Evolutionary conservation across 2,888 invertebrate genomes (phyloP).

Genomic region (Bimastos eiseni): DNA sequence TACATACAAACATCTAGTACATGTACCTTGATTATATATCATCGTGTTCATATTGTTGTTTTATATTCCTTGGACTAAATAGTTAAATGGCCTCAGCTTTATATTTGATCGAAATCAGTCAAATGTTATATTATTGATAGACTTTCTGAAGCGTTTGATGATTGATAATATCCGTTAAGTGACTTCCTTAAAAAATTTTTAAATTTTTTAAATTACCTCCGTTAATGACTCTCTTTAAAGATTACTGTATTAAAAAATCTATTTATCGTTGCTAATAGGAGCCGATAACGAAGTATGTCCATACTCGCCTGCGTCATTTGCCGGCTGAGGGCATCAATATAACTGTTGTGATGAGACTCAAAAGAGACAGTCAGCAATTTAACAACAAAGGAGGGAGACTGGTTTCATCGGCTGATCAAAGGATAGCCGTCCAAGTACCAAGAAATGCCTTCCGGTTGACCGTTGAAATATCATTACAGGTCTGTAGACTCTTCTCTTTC

Average conservation of each 20-base stretch:
- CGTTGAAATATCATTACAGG: conserved; percentile 21
- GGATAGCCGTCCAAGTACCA: background rate
- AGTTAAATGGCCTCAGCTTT: too few relatives aligned
- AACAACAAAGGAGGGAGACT: conserved; percentile 24
- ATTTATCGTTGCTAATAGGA: background rate
- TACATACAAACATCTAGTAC: too few relatives aligned
- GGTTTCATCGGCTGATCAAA: background rate
- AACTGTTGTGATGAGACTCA: conserved; percentile 14
- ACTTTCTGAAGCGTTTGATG: too few relatives aligned
- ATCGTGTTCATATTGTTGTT: too few relatives aligned
- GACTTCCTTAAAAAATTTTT: too few relatives aligned
- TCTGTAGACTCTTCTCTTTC: background rate
- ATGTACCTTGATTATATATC: too few relatives aligned
- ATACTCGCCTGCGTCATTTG: background rate
- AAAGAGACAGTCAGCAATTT: conserved; percentile 14
- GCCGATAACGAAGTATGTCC: background rate
- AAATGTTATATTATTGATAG: too few relatives aligned
- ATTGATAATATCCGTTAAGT: too few relatives aligned
- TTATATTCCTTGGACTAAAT: too few relatives aligned
- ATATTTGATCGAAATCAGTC: too few relatives aligned
- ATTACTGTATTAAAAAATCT: background rate
- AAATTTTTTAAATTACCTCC: too few relatives aligned
- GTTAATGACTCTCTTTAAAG: too few relatives aligned
- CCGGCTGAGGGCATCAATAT: conserved; percentile 27
- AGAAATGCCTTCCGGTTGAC: conserved; percentile 26